Base-by-base conservation (phyloP, 2,113 vertebrate species). In the Platichthys stellatus region DNA sequence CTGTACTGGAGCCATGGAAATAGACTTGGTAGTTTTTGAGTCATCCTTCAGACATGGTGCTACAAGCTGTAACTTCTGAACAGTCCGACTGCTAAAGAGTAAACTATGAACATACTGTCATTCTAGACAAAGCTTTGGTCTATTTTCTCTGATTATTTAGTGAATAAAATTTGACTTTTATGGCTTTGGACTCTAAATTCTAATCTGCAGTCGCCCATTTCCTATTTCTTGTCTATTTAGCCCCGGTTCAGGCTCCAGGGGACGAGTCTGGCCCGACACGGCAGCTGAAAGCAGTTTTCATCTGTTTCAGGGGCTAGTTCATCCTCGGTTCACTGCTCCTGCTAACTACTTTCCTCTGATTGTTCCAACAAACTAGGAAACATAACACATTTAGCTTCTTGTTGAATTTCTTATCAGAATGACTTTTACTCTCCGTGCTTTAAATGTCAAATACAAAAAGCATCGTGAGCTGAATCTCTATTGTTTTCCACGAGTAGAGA, bases 291-390 rank as follows among this genome's bases (percentile, higher is more conserved):
- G 11, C 1, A 26, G 26, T 26, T 26, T 26, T 26, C 38, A 10
- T 9, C 40, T 38, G 35, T 47, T 47, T 15, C 11, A 23, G 28
- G 18, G 28, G 53, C 26, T 10, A 40, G 76, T 45, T 72, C 80
- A 43, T 43, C 17, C 9, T 47, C 53, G 81, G 74, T 59, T 78
- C 65, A 38, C 67, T 76, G 68, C 58, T 69, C 26, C 40, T 60
- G 57, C 20, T 66, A 47, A 81, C 57, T 38, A 51, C 17, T 53
- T 24, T 31, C 10, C 24, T 62, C 35, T 23, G 17, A 21, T 69
- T 62, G 6, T 68, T 23, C 53, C 28, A 40, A 21, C 28, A 31
- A 73, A 2, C 28, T 28, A 5, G 24, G 13, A 66, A 57, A 67
- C 45, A 70, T 0, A 40, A 63, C n/a, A 57, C 45, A 49, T 15